Percentiles rank a stretch among this genome's conserved stretches.
Conservation (phyloP, 2,797 vertebrate genomes). For the Threskiornis aethiopicus region DNA sequence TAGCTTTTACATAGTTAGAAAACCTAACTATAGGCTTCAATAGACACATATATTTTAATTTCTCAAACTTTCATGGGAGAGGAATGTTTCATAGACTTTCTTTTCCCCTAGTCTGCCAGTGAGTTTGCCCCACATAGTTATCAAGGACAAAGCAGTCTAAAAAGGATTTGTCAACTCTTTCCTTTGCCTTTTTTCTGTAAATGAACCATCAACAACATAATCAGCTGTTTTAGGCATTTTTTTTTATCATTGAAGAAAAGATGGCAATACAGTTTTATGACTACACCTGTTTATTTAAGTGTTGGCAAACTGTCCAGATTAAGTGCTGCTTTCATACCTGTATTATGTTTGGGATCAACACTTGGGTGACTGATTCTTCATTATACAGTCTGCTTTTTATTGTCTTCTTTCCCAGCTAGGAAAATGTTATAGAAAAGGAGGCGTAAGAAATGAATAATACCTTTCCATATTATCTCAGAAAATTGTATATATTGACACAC, state of each 20-base stretch:
- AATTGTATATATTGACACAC: not conserved
- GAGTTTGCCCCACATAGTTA: not conserved
- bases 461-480: not conserved
- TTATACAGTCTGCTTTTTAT: not conserved
- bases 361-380: not conserved
- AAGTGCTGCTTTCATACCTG: not conserved
- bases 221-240: not conserved
- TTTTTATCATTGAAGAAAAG: not conserved
- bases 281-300: not conserved
- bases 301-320: not conserved
- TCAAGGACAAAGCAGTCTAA: not conserved
- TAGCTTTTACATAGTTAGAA: not conserved
- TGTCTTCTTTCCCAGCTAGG: not conserved
- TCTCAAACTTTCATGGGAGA: not conserved
- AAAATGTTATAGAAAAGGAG: not conserved
- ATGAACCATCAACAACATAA: not conserved
- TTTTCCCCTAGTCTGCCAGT: not conserved
- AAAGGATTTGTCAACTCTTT: not conserved
- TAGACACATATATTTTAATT: not conserved
- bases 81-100: not conserved
- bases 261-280: not conserved
- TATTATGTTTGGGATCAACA: not conserved
- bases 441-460: not conserved
- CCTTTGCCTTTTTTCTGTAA: not conserved
- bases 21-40: not conserved